Evolutionary conservation across 2,797 vertebrate species (phyloP), one percentile per base, ranked within the genome.

Genomic region (Micrastur ruficollis): DNA sequence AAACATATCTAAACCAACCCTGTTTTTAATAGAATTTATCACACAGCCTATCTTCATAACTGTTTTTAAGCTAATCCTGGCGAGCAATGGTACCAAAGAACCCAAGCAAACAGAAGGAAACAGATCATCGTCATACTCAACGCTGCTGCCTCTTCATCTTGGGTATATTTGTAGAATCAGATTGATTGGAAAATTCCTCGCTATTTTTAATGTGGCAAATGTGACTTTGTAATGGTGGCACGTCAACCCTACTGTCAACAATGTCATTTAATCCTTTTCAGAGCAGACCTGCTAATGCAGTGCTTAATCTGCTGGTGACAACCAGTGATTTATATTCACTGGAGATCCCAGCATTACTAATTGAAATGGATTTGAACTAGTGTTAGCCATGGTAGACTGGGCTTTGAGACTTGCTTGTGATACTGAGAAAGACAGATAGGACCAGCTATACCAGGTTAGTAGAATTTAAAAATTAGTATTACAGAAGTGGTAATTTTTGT

Each of bases 261-360:
- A 52, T 27, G 72, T 5, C 85, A 40, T 8, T 11, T 42, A 11
- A 70, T 47, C 56, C 80, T 47, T 44, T 32, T 27, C 68, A 20
- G 80, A 52, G 63, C 90, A 70, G 75, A 86, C 11, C 75, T 47
- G 88, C 23, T 81, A 73, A 86, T 38, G 76, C 76, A 73, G 38
- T 32, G 67, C 31, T 86, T 94, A 27, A 76, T 88, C 92, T 91
- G 82, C 82, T 27, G 47, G 1, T 92, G 90, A 55, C 94, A 95
- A 31, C 2, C 70, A 0, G 5, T 74, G 76, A 74, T 89, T 92
- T 52, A 25, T 63, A 4, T 7, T 62, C 80, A 3, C 52, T 0
- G 52, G 76, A 59, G 90, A 66, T 19, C 75, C 55, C 72, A 4
- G 83, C 40, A 4, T 5, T 13, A 58, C 89, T 92, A 44, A 83